Evolutionary conservation across 2,888 invertebrate genomes (phyloP).

Genomic region (Steinernema carpocapsae): DNA sequence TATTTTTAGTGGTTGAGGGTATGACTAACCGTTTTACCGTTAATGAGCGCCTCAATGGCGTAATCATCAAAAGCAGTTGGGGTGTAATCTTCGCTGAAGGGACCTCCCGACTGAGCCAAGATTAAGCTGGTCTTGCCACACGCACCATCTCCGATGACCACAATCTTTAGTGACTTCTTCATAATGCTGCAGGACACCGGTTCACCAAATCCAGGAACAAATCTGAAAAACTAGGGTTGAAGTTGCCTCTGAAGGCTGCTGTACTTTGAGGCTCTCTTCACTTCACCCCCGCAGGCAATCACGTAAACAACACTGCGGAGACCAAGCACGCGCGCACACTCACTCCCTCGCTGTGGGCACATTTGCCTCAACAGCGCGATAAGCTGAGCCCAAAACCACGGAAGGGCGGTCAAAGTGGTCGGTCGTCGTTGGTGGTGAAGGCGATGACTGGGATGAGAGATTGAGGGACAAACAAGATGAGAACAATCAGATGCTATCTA

Average conservation of each 20-base stretch:
- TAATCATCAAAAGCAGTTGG: conserved; percentile 50
- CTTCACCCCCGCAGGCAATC: background rate
- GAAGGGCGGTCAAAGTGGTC: conserved; percentile 17
- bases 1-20: background rate
- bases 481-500: background rate
- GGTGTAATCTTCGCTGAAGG: conserved; percentile 45
- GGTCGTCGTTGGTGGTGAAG: background rate
- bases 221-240: background rate
- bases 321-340: background rate
- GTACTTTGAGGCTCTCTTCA: background rate
- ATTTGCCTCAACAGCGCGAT: background rate
- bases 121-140: conserved; percentile 49
- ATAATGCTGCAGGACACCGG: conserved; percentile 35
- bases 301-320: background rate
- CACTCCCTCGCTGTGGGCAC: background rate
- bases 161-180: conserved; percentile 45
- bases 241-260: background rate
- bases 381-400: conserved; percentile 1
- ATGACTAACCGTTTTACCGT: conserved; percentile 44
- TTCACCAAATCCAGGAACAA: background rate
- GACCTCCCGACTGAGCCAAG: conserved; percentile 44
- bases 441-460: background rate
- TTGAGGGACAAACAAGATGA: background rate
- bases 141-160: conserved; percentile 46
- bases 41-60: conserved; percentile 45